phyloP scores from a whole-genome alignment of 2,888 invertebrate species.

The Dryomyza anilis region DNA sequence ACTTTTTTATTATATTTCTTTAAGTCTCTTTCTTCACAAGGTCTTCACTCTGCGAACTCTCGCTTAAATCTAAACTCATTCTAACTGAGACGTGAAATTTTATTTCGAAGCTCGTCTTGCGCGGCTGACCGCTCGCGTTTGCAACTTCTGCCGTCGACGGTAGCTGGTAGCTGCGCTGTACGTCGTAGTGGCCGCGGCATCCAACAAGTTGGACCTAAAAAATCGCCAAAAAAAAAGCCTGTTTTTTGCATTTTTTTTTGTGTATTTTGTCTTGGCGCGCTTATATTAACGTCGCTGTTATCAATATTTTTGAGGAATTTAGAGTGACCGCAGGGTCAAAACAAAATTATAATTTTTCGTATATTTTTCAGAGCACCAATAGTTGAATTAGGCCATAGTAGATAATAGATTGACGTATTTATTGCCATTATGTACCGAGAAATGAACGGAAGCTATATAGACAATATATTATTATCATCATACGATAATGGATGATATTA shows the following conservation, averaged over 20 bases:
- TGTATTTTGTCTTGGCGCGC: conserved; percentile 23
- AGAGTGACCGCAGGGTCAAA: conserved; percentile 29
- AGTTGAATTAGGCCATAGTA: too few relatives aligned
- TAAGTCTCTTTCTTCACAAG: conserved; percentile 27
- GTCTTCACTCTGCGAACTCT: conserved; percentile 51
- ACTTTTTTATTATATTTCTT: conserved; percentile 22
- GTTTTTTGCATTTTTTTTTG: conserved; percentile 17
- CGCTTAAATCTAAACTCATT: conserved; percentile 56
- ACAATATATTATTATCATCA: too few relatives aligned
- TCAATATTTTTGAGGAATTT: conserved; percentile 8
- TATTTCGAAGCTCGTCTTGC: conserved; percentile 43
- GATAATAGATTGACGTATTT: too few relatives aligned
- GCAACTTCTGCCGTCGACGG: neutral
- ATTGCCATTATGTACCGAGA: too few relatives aligned
- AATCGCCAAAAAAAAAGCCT: neutral
- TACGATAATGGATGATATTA: too few relatives aligned
- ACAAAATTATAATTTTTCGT: too few relatives aligned
- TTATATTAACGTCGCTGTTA: too few relatives aligned
- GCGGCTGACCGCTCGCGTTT: neutral
- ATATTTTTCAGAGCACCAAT: too few relatives aligned
- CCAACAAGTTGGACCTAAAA: neutral
- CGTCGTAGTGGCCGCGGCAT: neutral
- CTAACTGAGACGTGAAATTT: conserved; percentile 53
- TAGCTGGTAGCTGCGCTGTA: neutral
- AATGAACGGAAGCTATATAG: too few relatives aligned